A percentile compares a stretch with the other conserved stretches of the same genome.
Evolutionary conservation across 2,113 vertebrate genomes (phyloP).

Genomic region (Scomber scombrus): DNA sequence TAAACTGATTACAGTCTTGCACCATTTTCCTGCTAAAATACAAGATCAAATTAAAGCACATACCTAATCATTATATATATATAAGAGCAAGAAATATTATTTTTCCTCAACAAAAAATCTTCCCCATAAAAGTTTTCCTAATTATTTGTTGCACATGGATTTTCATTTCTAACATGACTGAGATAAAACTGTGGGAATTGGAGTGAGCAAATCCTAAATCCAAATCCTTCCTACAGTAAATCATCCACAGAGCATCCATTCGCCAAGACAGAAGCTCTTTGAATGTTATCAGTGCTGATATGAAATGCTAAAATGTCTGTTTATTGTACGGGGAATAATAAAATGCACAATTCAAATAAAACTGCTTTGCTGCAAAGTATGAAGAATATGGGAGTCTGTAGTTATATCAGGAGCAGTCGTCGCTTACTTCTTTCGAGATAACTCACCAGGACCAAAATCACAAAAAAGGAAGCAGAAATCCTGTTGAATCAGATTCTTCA

Average conservation of each 20-base stretch:
- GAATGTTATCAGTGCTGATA: slow-evolving; percentile 3
- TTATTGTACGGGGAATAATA: neutral
- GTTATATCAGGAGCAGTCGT: no score
- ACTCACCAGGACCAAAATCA: neutral
- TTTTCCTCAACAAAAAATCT: no score
- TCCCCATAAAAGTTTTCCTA: no score
- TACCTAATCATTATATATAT: no score
- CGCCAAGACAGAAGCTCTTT: neutral
- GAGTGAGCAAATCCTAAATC: slow-evolving; percentile 6
- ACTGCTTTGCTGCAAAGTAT: neutral
- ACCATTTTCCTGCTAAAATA: no score
- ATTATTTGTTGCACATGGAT: neutral
- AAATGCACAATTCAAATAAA: neutral
- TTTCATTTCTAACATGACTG: neutral
- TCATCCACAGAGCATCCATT: neutral
- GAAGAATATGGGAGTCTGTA: no score
- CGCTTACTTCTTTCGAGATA: neutral
- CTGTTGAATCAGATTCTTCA: neutral
- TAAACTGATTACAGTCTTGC: no score
- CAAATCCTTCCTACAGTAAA: neutral
- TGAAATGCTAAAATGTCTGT: neutral
- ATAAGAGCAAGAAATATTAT: no score
- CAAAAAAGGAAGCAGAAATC: neutral
- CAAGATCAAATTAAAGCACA: no score
- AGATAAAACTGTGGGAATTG: neutral